These are phyloP conservation scores for Emmelina monodactyla DNA, from an alignment of 2,888 invertebrate species.

Conservation along the genomic window DNA sequence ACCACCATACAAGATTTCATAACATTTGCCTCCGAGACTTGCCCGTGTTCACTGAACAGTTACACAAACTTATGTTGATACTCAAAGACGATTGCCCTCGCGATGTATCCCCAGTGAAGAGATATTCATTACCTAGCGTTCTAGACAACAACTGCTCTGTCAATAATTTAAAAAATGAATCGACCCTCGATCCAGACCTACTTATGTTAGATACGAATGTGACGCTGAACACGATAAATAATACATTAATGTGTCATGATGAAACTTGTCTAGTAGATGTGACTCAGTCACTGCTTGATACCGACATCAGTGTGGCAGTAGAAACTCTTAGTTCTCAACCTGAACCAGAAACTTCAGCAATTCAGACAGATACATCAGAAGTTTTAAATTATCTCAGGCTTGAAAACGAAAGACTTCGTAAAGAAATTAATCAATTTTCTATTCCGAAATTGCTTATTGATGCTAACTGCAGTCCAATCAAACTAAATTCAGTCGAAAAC, in stretches of 20 bases:
- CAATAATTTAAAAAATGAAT: slow-evolving; percentile 39
- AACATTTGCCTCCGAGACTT: slow-evolving; percentile 50
- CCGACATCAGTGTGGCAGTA: too few relatives aligned
- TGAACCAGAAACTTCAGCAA: too few relatives aligned
- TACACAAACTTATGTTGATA: slow-evolving; percentile 33
- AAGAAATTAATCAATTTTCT: neutral
- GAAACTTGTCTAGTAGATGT: slow-evolving; percentile 44
- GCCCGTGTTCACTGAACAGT: slow-evolving; percentile 40
- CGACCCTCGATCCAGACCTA: slow-evolving; percentile 45
- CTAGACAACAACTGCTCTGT: slow-evolving; percentile 30
- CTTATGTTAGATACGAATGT: slow-evolving; percentile 54
- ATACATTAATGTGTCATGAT: slow-evolving; percentile 36
- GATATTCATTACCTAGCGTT: slow-evolving; percentile 40
- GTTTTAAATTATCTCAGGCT: neutral
- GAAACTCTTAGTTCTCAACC: too few relatives aligned
- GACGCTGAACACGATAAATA: slow-evolving; percentile 40
- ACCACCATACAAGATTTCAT: slow-evolving; percentile 42
- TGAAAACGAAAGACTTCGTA: neutral
- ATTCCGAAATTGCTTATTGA: slow-evolving; percentile 14
- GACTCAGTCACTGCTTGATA: slow-evolving; percentile 29
- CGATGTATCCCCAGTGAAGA: slow-evolving; percentile 31
- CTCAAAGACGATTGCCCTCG: slow-evolving; percentile 25
- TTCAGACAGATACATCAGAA: slow-evolving; percentile 8
- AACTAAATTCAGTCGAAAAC: slow-evolving; percentile 10
- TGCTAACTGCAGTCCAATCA: slow-evolving; percentile 26